Base-by-base conservation (phyloP, 2,888 invertebrate genomes). In the Alloplasta piceator region DNA sequence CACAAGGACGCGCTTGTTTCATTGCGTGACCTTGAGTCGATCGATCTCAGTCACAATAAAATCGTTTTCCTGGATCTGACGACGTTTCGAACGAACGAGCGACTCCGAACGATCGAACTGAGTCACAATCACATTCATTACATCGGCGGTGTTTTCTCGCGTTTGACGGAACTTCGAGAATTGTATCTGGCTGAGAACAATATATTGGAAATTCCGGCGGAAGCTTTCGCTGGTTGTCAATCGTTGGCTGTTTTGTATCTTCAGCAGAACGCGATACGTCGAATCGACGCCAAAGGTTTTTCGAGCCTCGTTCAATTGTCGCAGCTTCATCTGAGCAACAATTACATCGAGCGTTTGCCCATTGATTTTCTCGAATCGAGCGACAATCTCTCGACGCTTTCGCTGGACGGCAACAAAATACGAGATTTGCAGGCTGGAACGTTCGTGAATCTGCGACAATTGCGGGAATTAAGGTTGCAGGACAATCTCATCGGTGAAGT, bases 71-170 rank as follows among this genome's bases (percentile, higher is more conserved):
- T 98, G 77, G 95, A 96, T 85, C 93, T 95, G 63, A 94, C 94
- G 73, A 96, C 96, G 10, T 98, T 98, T 92, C 94, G 95, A 83
- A 94, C 93, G 80, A 97, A 97, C 91, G 94, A 94, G 84, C 95
- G 95, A 70, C 92, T 98, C 85, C 94, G 96, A 81, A 97, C 97
- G 0, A 95, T 98, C 86, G 98, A 98, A 91, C 92, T 98, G 84
- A 97, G 97, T 89, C 96, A 97, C 90, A 98, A 98, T 92, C 98
- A 98, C 90, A 94, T 98, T 60, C 98, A 98, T 92, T 95, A 96
- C 85, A 96, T 98, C 16, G 95, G 95, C 82, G 97, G 97, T 0
- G 95, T 97, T 0, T 98, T 98, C 92, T 95, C 96, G 38, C 95
- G 96, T 89, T 93, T 98, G 66, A 95, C 95, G 0, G 95, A 96